A percentile compares a stretch with the other conserved stretches of the same genome.
These are phyloP conservation scores for Geopemphigus sp. DNA, from an alignment of 1,140 invertebrate genomes.

Conservation along the genomic window DNA sequence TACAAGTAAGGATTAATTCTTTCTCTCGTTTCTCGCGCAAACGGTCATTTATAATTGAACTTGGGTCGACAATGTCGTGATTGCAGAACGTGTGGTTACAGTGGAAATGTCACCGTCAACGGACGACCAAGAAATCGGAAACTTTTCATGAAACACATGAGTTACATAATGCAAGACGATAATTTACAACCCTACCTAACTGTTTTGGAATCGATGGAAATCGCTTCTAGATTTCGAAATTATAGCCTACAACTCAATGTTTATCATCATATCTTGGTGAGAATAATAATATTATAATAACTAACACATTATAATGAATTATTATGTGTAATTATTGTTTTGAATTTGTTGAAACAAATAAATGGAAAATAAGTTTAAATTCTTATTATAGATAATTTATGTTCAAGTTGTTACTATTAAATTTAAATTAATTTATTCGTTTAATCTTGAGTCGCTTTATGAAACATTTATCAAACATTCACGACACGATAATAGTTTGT, in stretches of 20 bases:
- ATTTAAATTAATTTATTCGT: no score
- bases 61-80: not conserved
- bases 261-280: constrained; percentile 38
- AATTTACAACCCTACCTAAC: constrained; percentile 73
- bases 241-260: not conserved
- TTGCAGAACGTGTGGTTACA: constrained; percentile 30
- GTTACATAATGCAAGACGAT: constrained; percentile 90
- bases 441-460: no score
- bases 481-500: not conserved
- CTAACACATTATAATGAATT: no score
- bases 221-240: constrained; percentile 58
- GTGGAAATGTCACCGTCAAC: constrained; percentile 44
- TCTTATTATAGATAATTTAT: no score
- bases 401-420: no score
- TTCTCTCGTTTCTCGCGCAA: no score
- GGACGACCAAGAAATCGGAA: constrained; percentile 50
- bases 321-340: no score
- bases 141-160: constrained; percentile 69
- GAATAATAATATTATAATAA: not conserved
- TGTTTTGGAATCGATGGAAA: constrained; percentile 77
- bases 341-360: no score
- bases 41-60: no score
- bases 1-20: constrained; percentile 57
- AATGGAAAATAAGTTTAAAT: no score
- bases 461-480: no score